phyloP scores from a whole-genome alignment of 2,113 vertebrate genomes.

The Micronycteris hirsuta region DNA sequence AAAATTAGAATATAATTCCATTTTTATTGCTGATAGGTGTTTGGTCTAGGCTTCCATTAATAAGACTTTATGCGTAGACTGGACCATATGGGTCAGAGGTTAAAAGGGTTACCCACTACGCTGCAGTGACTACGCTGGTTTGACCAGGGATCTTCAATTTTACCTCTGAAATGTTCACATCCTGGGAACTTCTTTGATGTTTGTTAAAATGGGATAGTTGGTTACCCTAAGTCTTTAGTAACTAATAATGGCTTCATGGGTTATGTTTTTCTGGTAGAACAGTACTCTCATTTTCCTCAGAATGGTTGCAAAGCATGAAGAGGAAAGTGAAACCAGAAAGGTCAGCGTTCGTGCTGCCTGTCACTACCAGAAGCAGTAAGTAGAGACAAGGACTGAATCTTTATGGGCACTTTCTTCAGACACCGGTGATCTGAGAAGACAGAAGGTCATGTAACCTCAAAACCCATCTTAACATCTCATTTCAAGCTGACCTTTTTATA shows the following conservation, averaged over 20 bases:
- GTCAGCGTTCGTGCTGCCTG: too few relatives aligned
- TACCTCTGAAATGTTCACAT: background rate
- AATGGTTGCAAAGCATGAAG: background rate
- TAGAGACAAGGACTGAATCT: too few relatives aligned
- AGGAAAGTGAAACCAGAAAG: background rate
- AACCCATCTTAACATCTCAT: too few relatives aligned
- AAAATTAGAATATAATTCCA: background rate
- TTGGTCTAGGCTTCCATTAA: background rate
- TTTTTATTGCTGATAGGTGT: background rate
- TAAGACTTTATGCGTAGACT: background rate
- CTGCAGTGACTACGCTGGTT: background rate
- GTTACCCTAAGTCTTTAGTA: background rate
- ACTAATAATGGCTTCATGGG: background rate
- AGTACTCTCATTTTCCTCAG: background rate
- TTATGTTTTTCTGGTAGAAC: background rate
- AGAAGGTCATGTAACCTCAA: too few relatives aligned
- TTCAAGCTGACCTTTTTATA: too few relatives aligned
- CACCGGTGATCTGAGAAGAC: too few relatives aligned
- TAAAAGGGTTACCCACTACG: background rate
- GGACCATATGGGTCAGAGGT: background rate
- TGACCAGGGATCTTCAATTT: background rate
- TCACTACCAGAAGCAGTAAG: too few relatives aligned
- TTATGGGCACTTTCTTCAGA: too few relatives aligned
- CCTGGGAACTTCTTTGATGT: background rate
- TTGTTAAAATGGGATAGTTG: background rate